A percentile compares a stretch with the other conserved stretches of the same genome.
Evolutionary conservation across 2,888 invertebrate genomes (phyloP).

Genomic region (Trachelus stipa): DNA sequence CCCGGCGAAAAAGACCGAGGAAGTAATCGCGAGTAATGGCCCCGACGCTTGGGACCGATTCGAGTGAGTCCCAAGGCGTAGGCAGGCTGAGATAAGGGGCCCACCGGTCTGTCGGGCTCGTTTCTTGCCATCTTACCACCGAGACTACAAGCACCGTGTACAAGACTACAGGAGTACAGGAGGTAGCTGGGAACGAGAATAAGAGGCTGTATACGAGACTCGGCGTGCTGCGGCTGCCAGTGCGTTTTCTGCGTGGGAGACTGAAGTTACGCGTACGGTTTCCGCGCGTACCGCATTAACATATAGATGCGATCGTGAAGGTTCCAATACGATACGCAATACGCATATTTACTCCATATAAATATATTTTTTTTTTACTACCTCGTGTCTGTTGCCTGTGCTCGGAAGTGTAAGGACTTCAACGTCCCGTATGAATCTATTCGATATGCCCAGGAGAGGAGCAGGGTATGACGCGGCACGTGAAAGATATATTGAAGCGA

Average conservation of each 20-base stretch:
- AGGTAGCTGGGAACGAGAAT: not conserved
- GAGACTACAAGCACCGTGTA: not conserved
- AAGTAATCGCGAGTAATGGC: not conserved
- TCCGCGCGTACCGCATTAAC: constrained; percentile 48
- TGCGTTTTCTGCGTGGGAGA: constrained; percentile 21
- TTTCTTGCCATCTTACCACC: not conserved
- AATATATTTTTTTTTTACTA: not conserved
- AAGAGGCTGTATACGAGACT: not conserved
- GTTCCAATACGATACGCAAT: not conserved
- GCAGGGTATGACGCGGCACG: not conserved
- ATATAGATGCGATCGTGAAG: constrained; percentile 54
- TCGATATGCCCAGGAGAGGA: not conserved
- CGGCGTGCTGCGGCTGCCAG: not conserved
- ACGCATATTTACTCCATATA: not conserved
- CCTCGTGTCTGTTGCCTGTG: not conserved
- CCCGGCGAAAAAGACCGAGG: not conserved
- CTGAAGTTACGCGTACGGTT: constrained; percentile 48
- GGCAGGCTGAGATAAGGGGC: not conserved
- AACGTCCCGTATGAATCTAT: not conserved
- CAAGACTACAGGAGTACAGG: not conserved
- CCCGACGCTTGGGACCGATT: not conserved
- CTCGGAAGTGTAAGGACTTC: not conserved
- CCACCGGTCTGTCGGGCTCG: not conserved
- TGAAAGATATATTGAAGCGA: not conserved
- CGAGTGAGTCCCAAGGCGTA: not conserved